These are phyloP conservation scores for Saturnia pavonia DNA, from an alignment of 2,888 invertebrate species.

Conservation along the genomic window DNA sequence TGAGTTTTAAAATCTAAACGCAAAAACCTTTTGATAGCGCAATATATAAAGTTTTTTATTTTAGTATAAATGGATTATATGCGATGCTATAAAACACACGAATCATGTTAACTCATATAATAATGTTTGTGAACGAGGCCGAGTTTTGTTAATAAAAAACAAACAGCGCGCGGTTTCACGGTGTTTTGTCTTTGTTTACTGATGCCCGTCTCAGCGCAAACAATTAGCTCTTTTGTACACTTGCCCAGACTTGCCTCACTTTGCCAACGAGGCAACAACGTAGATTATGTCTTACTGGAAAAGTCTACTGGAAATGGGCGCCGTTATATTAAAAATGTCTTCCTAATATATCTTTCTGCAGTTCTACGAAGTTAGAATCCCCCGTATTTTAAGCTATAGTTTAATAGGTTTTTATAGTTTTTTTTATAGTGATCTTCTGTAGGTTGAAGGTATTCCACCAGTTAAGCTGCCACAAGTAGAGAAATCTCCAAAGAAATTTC, in stretches of 20 bases:
- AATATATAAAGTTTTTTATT: neutral
- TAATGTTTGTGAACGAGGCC: slow-evolving; percentile 34
- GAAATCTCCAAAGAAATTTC: no score
- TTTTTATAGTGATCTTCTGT: no score
- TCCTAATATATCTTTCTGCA: no score
- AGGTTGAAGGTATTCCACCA: no score
- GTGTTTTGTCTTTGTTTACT: slow-evolving; percentile 53
- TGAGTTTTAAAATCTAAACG: neutral
- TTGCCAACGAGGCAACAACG: slow-evolving; percentile 44
- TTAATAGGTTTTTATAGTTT: no score
- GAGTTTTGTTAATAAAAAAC: slow-evolving; percentile 52
- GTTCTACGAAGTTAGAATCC: no score
- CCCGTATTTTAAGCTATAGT: no score
- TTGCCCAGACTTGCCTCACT: slow-evolving; percentile 53
- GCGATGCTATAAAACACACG: slow-evolving; percentile 4
- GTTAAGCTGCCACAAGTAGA: no score
- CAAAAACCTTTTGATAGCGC: neutral
- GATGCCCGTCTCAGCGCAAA: slow-evolving; percentile 56
- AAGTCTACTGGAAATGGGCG: no score
- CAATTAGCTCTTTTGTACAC: slow-evolving; percentile 69
- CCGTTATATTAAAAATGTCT: no score
- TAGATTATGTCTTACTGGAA: slow-evolving; percentile 34
- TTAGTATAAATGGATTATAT: neutral
- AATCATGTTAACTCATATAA: slow-evolving; percentile 28
- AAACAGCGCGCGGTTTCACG: slow-evolving; percentile 44